A percentile compares a stretch with the other conserved stretches of the same genome.
Evolutionary conservation across 1,140 invertebrate species (phyloP).

Genomic region (Pemphigus obesinymphae): DNA sequence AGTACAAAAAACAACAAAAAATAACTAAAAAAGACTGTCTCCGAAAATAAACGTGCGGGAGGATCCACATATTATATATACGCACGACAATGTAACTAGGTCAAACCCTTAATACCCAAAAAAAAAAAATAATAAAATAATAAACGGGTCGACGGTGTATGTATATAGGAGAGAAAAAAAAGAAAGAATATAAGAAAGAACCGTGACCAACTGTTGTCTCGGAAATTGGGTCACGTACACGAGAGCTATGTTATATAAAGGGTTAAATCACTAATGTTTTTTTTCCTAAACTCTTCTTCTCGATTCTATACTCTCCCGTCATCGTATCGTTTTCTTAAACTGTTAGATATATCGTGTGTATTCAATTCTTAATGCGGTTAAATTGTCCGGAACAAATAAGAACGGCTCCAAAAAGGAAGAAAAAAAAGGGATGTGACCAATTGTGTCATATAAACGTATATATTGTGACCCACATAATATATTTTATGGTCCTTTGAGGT

Average conservation of each 20-base stretch:
- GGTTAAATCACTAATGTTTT: conserved; percentile 10
- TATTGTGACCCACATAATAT: neutral
- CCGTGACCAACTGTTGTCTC: conserved; percentile 40
- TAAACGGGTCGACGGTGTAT: neutral
- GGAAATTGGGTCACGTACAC: conserved; percentile 15
- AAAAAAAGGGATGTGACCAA: conserved; percentile 6
- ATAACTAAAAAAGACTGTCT: neutral
- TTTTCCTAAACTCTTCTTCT: neutral
- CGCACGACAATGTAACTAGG: neutral
- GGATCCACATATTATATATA: neutral
- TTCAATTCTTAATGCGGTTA: conserved; percentile 7
- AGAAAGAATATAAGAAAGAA: neutral
- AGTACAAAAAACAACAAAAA: neutral
- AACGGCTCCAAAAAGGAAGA: neutral
- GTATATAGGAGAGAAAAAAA: no score
- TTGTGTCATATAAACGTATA: neutral
- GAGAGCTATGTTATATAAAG: neutral
- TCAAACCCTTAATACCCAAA: conserved; percentile 34
- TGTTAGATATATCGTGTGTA: neutral
- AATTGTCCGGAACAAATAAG: conserved; percentile 29
- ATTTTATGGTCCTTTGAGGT: conserved; percentile 20
- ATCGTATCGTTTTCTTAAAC: neutral
- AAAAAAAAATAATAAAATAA: conserved; percentile 5
- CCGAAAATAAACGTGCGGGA: conserved; percentile 35
- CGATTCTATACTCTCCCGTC: neutral